Evolutionary conservation across 1,140 invertebrate genomes (phyloP), one percentile per base, ranked within the genome.

Genomic region (Bicyclus anynana): DNA sequence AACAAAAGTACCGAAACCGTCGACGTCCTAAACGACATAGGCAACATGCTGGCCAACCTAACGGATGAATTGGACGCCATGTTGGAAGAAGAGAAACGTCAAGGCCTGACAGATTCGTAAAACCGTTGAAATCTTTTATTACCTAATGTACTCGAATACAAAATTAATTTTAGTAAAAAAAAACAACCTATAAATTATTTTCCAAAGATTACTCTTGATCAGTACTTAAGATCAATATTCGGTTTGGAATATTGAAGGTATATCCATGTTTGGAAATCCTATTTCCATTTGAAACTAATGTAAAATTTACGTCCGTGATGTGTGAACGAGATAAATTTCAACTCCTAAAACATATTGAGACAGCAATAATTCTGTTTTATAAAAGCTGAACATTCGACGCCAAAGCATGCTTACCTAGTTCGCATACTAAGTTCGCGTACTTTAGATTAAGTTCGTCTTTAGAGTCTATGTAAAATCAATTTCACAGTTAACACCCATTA

Each of bases 21-120:
- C 3, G 96, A 98, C 89, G 97, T 98, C 9, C 91, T 99, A 12
- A 97, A 97, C 78, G 97, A 99, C 80, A 99, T 99, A 69, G 97
- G 97, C 9, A 97, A 97, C 83, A 99, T 98, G 97, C 87, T 98
- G 55, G 96, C 96, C 49, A 97, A 97, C 89, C 90, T 98, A 10
- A 98, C 96, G 0, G 96, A 97, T 75, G 96, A 98, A 87, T 88
- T 98, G 47, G 97, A 98, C 85, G 96, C 96, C 58, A 97, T 98
- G 96, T 89, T 98, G 65, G 96, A 97, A 89, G 95, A 96, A 87
- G 96, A 97, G 72, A 96, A 96, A 88, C 91, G 94, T 48, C 94
- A 94, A 84, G 94, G 93, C 40, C 90, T 95, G 57, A 92, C 90
- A 52, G 91, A 92, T 75, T 91, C 90, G 69, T 89, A 86, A 87